Conservation (phyloP, 2,797 vertebrate genomes). For the Dallia pectoralis region DNA sequence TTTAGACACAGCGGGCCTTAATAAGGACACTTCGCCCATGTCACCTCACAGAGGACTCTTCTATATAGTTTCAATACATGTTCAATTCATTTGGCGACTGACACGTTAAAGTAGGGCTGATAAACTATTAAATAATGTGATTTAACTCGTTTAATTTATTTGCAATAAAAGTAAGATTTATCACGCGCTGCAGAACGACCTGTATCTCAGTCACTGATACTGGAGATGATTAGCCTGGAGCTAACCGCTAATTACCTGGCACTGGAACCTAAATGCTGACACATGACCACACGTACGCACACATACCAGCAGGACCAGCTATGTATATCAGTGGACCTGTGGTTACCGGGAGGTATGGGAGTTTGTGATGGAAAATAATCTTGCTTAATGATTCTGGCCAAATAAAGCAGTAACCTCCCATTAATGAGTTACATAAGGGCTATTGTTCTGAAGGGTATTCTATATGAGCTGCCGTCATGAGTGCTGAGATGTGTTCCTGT, state of each 20-base stretch:
- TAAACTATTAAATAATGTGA: too few species aligned
- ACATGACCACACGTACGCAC: conserved; percentile 3
- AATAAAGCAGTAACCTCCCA: conserved; percentile 57
- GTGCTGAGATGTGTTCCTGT: too few species aligned
- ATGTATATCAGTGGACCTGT: neutral
- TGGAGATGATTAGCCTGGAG: neutral
- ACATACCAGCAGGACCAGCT: conserved; percentile 26
- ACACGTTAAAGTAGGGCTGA: too few species aligned
- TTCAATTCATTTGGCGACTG: too few species aligned
- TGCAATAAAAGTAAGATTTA: too few species aligned
- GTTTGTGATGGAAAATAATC: conserved; percentile 56
- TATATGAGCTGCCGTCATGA: too few species aligned
- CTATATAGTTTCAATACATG: too few species aligned
- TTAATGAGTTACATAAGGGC: neutral
- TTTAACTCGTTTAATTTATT: too few species aligned
- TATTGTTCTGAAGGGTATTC: too few species aligned
- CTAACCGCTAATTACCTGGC: conserved; percentile 22
- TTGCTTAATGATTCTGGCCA: conserved; percentile 57
- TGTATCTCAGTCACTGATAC: neutral
- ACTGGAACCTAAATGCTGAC: conserved; percentile 42
- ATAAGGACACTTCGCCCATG: too few species aligned
- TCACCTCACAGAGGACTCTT: too few species aligned
- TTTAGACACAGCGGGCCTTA: neutral
- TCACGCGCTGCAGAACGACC: too few species aligned
- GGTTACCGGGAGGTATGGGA: conserved; percentile 50